Conservation (phyloP, 1,140 invertebrate genomes). For the Drosophila pachea region DNA sequence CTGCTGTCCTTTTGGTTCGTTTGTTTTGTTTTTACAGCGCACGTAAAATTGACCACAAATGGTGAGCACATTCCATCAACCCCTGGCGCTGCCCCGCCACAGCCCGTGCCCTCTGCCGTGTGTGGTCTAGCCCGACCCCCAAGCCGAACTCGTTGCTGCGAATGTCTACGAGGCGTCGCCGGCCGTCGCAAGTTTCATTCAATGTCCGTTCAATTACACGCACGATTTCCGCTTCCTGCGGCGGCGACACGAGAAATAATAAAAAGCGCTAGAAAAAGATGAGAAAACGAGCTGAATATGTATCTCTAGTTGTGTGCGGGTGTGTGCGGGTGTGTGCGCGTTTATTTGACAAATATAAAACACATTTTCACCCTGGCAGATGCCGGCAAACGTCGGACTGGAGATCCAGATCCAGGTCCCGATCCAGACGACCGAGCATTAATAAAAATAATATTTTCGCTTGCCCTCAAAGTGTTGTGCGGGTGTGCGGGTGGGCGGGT, state of each 20-base stretch:
- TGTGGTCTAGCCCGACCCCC: no score
- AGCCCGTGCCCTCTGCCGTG: neutral
- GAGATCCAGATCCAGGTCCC: constrained; percentile 18
- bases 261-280: constrained; percentile 33
- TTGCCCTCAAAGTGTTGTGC: constrained; percentile 33
- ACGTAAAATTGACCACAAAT: constrained; percentile 73
- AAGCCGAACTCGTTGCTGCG: no score
- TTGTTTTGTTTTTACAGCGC: constrained; percentile 64
- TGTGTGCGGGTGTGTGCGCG: constrained; percentile 51
- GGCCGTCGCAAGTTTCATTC: constrained; percentile 62
- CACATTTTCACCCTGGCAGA: constrained; percentile 63
- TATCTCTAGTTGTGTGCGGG: neutral
- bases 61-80: constrained; percentile 22
- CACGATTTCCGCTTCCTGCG: constrained; percentile 73
- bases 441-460: constrained; percentile 72
- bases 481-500: no score
- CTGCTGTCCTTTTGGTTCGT: constrained; percentile 15
- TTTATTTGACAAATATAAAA: constrained; percentile 75
- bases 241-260: constrained; percentile 47
- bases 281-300: constrained; percentile 10
- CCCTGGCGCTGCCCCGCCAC: neutral
- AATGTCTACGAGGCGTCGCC: constrained; percentile 34
- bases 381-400: neutral
- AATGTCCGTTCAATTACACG: constrained; percentile 75
- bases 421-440: constrained; percentile 58